Evolutionary conservation across 2,888 invertebrate species (phyloP).

Genomic region (Apamea monoglypha): DNA sequence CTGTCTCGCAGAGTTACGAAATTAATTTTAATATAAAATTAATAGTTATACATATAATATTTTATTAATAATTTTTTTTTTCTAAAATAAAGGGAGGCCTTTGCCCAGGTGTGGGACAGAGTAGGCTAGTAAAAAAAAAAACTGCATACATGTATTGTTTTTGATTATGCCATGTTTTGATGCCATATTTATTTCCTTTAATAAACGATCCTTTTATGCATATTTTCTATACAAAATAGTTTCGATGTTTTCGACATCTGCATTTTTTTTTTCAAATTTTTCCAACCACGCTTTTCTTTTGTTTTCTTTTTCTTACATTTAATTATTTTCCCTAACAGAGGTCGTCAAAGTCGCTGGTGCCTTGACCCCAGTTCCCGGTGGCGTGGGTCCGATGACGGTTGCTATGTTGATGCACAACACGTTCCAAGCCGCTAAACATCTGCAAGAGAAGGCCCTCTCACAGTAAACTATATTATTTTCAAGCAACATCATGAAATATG

Average conservation of each 20-base stretch:
- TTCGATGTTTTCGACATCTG: background rate
- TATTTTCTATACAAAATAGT: background rate
- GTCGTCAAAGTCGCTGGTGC: constrained; percentile 95
- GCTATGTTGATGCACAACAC: constrained; percentile 98
- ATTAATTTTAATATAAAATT: no score
- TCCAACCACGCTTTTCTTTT: background rate
- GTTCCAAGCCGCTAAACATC: constrained; percentile 92
- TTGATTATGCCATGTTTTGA: no score
- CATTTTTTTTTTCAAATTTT: background rate
- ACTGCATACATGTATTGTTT: no score
- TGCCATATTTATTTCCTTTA: background rate
- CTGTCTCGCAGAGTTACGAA: no score
- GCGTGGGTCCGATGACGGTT: constrained; percentile 98
- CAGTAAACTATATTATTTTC: constrained; percentile 63
- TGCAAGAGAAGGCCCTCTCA: constrained; percentile 70
- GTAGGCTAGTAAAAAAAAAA: no score
- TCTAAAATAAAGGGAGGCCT: no score
- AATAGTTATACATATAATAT: no score
- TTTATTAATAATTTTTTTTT: no score
- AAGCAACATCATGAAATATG: background rate
- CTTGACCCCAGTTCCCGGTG: constrained; percentile 97
- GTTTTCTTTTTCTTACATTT: background rate
- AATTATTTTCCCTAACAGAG: constrained; percentile 81
- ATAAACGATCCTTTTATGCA: background rate
- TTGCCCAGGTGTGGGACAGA: no score